Evolutionary conservation across 2,888 invertebrate species (phyloP), one percentile per base, ranked within the genome.

Genomic region (Scaptomyza tumidula): DNA sequence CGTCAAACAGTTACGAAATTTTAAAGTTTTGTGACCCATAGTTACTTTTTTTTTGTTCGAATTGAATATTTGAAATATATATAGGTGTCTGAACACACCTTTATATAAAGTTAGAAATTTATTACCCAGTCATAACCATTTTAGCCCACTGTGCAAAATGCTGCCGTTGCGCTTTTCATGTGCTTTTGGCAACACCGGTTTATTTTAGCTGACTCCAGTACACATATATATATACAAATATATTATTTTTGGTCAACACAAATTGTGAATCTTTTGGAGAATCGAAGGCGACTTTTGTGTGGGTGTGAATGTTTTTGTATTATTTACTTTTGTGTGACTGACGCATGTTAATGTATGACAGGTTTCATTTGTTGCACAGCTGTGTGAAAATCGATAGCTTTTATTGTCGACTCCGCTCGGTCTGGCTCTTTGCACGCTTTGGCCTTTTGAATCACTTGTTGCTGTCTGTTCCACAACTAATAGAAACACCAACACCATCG

Each of bases 361-460:
- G 77, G 80, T 86, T 86, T 76, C 61, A 63, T 73, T 83, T 86
- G 72, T 83, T 65, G 72, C 62, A 73, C 78, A 73, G 60, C 78
- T 75, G 75, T 63, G 78, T 77, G 61, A 75, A 77, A 71, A 64
- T 45, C n/a, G 43, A 45, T 48, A 31, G 53, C 14, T 29, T 5
- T 45, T 29, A 39, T 29, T 50, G 9, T 44, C 45, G 67, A 48
- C 61, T 68, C 67, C 75, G 68, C 39, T 55, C 39, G 46, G 57
- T 78, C 68, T 66, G 37, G 33, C 49, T 33, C 16, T 33, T 52
- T 41, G 52, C 11, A 29, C 7, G 16, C 6, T 19, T 65, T 35
- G 62, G 63, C 68, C 54, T 48, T 44, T 49, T 59, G 48, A 3
- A 56, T 45, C 76, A 86, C 85, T 80, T 86, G 84, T 86, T 80